A percentile compares a stretch with the other conserved stretches of the same genome.
These are phyloP conservation scores for Actinostola sp. DNA, from an alignment of 92 coral and sea anemone genomes.

Conservation along the genomic window DNA sequence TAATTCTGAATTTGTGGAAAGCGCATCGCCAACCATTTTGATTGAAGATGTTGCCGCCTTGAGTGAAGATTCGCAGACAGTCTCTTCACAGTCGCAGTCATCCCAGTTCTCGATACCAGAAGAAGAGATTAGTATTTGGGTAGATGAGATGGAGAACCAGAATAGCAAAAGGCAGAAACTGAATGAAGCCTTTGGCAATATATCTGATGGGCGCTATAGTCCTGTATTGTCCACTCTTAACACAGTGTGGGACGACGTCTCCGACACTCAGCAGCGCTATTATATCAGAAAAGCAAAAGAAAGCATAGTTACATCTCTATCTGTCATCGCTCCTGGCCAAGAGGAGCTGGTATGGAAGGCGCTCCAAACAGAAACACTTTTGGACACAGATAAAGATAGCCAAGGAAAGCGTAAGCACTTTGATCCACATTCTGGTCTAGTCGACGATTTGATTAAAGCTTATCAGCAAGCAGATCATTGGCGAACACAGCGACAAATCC, in stretches of 20 bases:
- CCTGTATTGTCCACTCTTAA: conserved; percentile 52
- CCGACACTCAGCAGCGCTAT: conserved; percentile 52
- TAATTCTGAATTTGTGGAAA: too few species aligned
- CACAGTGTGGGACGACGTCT: conserved; percentile 44
- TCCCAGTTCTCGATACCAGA: conserved; percentile 60
- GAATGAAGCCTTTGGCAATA: conserved; percentile 34
- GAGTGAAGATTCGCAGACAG: too few species aligned
- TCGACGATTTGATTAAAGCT: conserved; percentile 22
- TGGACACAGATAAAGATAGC: conserved; percentile 25
- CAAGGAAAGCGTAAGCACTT: conserved; percentile 35
- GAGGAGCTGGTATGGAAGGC: conserved; percentile 42
- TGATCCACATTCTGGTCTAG: conserved; percentile 29
- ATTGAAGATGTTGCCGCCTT: too few species aligned
- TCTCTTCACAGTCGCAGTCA: conserved; percentile 5
- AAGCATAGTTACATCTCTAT: conserved; percentile 32
- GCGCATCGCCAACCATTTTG: too few species aligned
- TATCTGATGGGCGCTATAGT: conserved; percentile 46
- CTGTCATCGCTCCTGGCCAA: conserved; percentile 53
- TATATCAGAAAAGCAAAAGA: conserved; percentile 53
- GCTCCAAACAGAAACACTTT: conserved; percentile 17
- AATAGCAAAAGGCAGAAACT: conserved; percentile 44
- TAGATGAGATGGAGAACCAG: conserved; percentile 50
- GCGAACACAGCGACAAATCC: conserved; percentile 45
- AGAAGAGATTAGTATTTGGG: conserved; percentile 47
- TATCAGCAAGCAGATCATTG: conserved; percentile 48